These are phyloP conservation scores for Plectropomus leopardus DNA, from an alignment of 2,113 vertebrate genomes.

Conservation along the genomic window DNA sequence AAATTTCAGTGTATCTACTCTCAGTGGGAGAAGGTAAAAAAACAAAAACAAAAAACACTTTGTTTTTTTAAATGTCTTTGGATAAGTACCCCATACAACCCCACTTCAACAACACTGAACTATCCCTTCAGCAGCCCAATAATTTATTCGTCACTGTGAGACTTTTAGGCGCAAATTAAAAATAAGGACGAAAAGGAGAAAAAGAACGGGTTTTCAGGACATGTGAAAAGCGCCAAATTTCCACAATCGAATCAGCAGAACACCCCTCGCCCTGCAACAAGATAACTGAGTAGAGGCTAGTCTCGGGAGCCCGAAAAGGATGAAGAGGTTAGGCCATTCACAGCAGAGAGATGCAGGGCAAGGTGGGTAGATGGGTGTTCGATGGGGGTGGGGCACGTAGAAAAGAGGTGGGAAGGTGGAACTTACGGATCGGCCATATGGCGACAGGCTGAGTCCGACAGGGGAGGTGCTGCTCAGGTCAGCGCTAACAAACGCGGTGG, in stretches of 20 bases:
- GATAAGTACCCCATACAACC: too few relatives aligned
- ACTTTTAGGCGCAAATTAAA: slow-evolving; percentile 1
- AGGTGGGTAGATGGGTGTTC: slow-evolving; percentile 75
- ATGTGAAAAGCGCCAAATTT: slow-evolving; percentile 1
- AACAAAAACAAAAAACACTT: too few relatives aligned
- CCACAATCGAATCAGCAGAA: neutral
- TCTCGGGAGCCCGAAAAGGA: slow-evolving; percentile 81
- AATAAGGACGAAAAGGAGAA: neutral
- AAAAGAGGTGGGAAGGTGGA: slow-evolving; percentile 77
- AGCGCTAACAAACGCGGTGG: slow-evolving; percentile 85
- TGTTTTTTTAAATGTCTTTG: too few relatives aligned
- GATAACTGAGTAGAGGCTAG: slow-evolving; percentile 82
- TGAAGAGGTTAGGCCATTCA: slow-evolving; percentile 82
- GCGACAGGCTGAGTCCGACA: slow-evolving; percentile 87
- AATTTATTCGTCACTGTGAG: too few relatives aligned
- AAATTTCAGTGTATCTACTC: too few relatives aligned
- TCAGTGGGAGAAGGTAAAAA: too few relatives aligned
- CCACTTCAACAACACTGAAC: too few relatives aligned
- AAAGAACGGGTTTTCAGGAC: neutral
- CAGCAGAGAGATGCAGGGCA: slow-evolving; percentile 78
- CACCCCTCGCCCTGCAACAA: slow-evolving; percentile 60
- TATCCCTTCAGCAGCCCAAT: too few relatives aligned
- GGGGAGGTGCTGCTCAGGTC: slow-evolving; percentile 87
- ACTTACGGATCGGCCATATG: slow-evolving; percentile 88
- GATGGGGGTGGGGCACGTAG: slow-evolving; percentile 75